Evolutionary conservation across 2,888 invertebrate species (phyloP).

Genomic region (Opisthograptis luteolata): DNA sequence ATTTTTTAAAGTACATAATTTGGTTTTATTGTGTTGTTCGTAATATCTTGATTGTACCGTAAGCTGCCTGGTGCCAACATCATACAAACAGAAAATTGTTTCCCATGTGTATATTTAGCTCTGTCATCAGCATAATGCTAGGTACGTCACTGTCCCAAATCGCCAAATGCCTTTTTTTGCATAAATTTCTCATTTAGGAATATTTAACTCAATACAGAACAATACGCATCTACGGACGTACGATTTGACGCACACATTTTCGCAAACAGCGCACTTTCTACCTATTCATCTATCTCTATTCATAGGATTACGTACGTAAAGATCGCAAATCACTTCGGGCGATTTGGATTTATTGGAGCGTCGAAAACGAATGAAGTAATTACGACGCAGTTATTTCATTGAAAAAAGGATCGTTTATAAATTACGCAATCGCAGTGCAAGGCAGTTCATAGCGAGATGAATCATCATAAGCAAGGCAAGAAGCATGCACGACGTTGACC

Average conservation of each 20-base stretch:
- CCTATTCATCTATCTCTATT: conserved; percentile 1
- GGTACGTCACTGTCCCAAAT: conserved; percentile 14
- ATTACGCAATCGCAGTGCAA: conserved; percentile 50
- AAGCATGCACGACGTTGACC: conserved; percentile 65
- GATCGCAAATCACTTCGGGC: conserved; percentile 9
- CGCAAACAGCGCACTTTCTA: conserved; percentile 17
- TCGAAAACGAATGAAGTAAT: conserved; percentile 19
- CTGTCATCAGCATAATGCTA: conserved; percentile 10
- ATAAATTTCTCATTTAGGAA: conserved; percentile 13
- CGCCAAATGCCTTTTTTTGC: conserved; percentile 7
- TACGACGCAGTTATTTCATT: conserved; percentile 19
- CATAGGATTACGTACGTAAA: conserved; percentile 19
- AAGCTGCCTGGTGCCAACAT: conserved; percentile 1
- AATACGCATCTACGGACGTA: conserved; percentile 11
- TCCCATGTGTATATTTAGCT: conserved; percentile 17
- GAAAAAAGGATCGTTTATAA: conserved; percentile 36
- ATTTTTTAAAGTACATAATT: neutral
- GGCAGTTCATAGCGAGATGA: conserved; percentile 45
- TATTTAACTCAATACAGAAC: conserved; percentile 15
- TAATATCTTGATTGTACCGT: neutral
- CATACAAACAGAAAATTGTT: conserved; percentile 15
- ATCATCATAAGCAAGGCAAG: conserved; percentile 45
- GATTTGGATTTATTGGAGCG: conserved; percentile 22
- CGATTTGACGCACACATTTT: conserved; percentile 6
- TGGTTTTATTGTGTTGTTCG: conserved; percentile 6